These are phyloP conservation scores for Furcula furcula DNA, from an alignment of 2,888 invertebrate species.

Conservation along the genomic window DNA sequence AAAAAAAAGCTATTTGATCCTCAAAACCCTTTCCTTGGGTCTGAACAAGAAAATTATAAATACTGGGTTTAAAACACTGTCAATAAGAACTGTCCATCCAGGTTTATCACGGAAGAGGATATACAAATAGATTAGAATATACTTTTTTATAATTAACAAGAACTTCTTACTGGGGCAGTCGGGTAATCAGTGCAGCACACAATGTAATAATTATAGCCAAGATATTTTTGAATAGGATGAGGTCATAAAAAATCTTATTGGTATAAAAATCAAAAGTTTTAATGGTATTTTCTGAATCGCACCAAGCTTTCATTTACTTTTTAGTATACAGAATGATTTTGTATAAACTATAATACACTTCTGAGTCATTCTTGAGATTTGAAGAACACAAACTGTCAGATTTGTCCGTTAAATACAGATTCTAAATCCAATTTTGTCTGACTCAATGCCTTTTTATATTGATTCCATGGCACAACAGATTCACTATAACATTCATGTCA, in stretches of 20 bases:
- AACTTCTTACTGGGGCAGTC: too few relatives aligned
- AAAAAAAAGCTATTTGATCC: too few relatives aligned
- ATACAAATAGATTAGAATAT: too few relatives aligned
- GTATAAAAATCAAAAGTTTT: constrained; percentile 83
- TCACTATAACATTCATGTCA: constrained; percentile 32
- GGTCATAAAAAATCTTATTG: constrained; percentile 67
- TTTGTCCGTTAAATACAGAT: constrained; percentile 59
- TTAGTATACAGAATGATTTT: constrained; percentile 81
- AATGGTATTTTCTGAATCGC: constrained; percentile 82
- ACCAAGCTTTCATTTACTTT: constrained; percentile 82
- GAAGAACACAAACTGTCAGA: constrained; percentile 59
- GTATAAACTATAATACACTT: constrained; percentile 76
- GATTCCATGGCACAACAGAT: constrained; percentile 66
- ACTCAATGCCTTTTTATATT: constrained; percentile 59
- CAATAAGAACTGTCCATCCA: too few relatives aligned
- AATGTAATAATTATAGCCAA: too few relatives aligned
- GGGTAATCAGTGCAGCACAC: too few relatives aligned
- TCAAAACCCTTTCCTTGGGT: too few relatives aligned
- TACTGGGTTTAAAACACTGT: too few relatives aligned
- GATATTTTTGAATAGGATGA: constrained; percentile 19
- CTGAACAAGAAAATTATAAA: too few relatives aligned
- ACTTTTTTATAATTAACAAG: too few relatives aligned
- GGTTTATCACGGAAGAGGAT: too few relatives aligned
- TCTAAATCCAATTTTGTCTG: constrained; percentile 74
- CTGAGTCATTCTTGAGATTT: constrained; percentile 61